A percentile compares a stretch with the other conserved stretches of the same genome.
Evolutionary conservation across 2,113 vertebrate species (phyloP).

Genomic region (Parus major): DNA sequence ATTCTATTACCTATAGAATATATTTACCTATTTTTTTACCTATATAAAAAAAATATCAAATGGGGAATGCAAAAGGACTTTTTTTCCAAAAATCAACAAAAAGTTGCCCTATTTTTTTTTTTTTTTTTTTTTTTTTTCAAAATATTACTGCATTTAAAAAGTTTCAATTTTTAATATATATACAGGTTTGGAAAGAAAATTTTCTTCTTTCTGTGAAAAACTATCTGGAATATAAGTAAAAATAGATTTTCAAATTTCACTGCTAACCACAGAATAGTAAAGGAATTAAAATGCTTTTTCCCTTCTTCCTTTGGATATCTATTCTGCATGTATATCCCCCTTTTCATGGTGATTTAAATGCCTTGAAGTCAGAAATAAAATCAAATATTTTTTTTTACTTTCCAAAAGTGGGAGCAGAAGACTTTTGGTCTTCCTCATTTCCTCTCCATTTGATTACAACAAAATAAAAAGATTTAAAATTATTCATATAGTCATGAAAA

Average conservation of each 20-base stretch:
- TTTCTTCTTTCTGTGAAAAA: background rate
- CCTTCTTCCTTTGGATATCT: rapidly evolving
- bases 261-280: background rate
- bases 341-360: background rate
- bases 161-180: rapidly evolving
- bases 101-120: background rate
- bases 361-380: background rate
- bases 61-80: rapidly evolving
- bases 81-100: background rate
- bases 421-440: background rate
- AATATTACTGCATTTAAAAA: background rate
- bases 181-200: background rate
- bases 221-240: background rate
- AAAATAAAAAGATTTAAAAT: background rate
- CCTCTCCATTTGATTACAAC: background rate
- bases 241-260: background rate
- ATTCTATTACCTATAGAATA: too few relatives aligned
- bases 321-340: background rate
- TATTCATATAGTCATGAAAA: background rate
- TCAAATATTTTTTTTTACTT: background rate
- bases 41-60: background rate
- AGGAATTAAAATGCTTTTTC: background rate
- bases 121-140: background rate
- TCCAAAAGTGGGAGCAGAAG: background rate
- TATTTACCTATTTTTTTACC: too few relatives aligned